Conservation (phyloP, 2,113 vertebrate species). For the Carlito syrichta region DNA sequence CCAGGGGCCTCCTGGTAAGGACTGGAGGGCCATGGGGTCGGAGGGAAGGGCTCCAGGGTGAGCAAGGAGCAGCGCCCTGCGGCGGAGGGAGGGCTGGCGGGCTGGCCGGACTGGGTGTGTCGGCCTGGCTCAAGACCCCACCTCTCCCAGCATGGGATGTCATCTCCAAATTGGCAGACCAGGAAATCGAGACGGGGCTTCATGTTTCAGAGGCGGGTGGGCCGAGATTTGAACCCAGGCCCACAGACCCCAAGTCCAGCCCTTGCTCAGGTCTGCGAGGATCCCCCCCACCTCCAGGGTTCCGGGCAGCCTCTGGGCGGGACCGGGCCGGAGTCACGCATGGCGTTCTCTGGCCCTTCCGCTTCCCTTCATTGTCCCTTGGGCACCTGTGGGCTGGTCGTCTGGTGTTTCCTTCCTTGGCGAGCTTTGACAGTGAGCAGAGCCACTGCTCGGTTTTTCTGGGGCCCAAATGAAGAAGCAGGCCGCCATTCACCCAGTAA, state of each 20-base stretch:
- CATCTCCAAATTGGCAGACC: background rate
- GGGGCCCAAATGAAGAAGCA: background rate
- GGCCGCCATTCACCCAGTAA: too few relatives aligned
- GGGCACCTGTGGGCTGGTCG: too few relatives aligned
- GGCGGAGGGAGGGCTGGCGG: background rate
- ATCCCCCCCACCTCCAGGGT: too few relatives aligned
- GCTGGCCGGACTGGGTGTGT: background rate
- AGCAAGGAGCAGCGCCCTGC: background rate
- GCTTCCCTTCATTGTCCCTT: accelerated
- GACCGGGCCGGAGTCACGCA: background rate
- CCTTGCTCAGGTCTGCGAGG: accelerated
- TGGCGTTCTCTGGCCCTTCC: accelerated
- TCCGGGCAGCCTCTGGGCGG: accelerated
- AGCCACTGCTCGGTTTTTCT: background rate
- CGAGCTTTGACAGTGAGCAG: background rate
- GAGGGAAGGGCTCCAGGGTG: too few relatives aligned
- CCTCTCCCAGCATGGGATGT: background rate
- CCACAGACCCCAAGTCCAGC: background rate
- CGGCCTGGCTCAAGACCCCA: background rate
- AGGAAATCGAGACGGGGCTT: background rate
- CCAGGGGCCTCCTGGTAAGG: background rate
- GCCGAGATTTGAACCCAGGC: background rate
- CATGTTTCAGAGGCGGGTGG: background rate
- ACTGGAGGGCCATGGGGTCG: too few relatives aligned
- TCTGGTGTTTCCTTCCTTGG: background rate